phyloP scores from a whole-genome alignment of 2,797 vertebrate species.

The Mus spretus region DNA sequence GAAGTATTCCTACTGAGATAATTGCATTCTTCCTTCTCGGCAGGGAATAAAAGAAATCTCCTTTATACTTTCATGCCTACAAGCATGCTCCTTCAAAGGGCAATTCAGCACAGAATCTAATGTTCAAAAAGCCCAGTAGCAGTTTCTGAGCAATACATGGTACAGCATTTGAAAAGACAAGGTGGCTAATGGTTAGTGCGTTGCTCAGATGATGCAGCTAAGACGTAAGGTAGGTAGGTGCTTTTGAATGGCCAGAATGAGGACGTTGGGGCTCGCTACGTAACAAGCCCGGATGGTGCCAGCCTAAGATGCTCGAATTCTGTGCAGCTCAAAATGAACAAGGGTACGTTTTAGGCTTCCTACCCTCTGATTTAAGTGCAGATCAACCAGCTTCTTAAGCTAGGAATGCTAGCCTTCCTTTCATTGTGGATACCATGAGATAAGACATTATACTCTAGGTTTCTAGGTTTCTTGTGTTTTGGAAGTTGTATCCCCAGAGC shows the following conservation, averaged over 20 bases:
- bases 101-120: constrained; percentile 53
- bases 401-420: neutral
- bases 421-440: neutral
- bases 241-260: neutral
- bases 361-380: neutral
- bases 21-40: constrained; percentile 51
- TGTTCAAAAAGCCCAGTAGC: constrained; percentile 57
- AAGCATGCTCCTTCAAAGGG: constrained; percentile 56
- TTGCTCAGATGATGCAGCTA: neutral
- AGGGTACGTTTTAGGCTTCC: neutral
- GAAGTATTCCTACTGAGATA: constrained; percentile 55
- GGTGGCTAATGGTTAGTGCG: neutral
- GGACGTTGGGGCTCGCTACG: neutral
- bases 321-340: neutral
- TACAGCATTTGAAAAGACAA: constrained; percentile 67
- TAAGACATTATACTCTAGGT: neutral
- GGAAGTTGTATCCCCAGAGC: no score
- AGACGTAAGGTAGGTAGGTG: neutral
- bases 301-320: neutral
- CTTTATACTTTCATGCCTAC: constrained; percentile 68
- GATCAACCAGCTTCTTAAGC: neutral
- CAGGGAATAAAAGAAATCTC: constrained; percentile 48
- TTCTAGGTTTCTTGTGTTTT: no score
- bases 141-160: constrained; percentile 63
- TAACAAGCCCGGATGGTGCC: neutral